Percentiles rank a stretch among this genome's conserved stretches.
Conservation (phyloP, 2,113 vertebrate genomes). For the Haplotaxodon microlepis region DNA sequence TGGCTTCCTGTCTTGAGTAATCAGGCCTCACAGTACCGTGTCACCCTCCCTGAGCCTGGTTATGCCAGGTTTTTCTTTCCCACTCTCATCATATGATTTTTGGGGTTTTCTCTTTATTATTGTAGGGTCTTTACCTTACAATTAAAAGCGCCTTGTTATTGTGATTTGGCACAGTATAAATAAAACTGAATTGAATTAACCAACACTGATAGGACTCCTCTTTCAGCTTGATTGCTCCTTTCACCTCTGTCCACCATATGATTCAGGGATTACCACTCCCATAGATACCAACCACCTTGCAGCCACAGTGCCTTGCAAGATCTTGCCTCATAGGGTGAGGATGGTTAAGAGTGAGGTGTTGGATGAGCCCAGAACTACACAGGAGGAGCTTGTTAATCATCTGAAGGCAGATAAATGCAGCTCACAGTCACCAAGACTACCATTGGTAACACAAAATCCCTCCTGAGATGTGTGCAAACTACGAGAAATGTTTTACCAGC, state of each 20-base stretch:
- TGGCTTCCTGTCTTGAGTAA: neutral
- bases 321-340: neutral
- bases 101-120: neutral
- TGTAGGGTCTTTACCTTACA: neutral
- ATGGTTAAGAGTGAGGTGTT: neutral
- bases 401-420: neutral
- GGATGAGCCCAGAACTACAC: neutral
- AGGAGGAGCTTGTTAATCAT: neutral
- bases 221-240: neutral
- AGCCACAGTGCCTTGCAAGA: neutral
- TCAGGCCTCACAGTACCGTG: neutral
- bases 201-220: neutral
- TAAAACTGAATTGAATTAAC: neutral
- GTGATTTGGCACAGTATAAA: neutral
- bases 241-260: neutral
- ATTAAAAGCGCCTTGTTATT: accelerated
- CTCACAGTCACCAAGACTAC: neutral
- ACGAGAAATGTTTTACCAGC: neutral
- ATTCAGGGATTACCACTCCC: neutral
- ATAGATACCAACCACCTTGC: neutral
- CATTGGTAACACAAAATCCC: neutral
- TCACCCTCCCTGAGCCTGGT: neutral
- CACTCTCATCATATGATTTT: neutral
- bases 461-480: neutral
- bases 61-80: neutral